Evolutionary conservation across 1,140 invertebrate genomes (phyloP).

Genomic region (Leptinotarsa defecta): DNA sequence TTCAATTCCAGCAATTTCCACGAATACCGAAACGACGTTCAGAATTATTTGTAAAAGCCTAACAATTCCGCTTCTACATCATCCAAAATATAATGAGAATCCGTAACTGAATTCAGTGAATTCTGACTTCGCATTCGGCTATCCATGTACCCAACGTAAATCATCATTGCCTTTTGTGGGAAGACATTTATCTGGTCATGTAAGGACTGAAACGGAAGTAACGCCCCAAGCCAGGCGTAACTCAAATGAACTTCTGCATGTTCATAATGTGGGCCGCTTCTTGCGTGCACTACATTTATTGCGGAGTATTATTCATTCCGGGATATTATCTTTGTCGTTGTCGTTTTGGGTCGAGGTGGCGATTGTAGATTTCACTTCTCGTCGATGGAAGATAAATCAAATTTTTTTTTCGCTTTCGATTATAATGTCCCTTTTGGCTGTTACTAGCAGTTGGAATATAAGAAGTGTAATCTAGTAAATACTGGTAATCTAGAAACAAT

Average conservation of each 20-base stretch:
- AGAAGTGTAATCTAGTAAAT: too few species aligned
- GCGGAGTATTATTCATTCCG: conserved; percentile 17
- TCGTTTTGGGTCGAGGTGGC: neutral
- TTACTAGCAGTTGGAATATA: too few species aligned
- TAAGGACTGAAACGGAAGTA: conserved; percentile 36
- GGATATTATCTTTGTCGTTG: neutral
- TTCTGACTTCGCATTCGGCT: conserved; percentile 31
- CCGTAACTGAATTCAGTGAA: conserved; percentile 17
- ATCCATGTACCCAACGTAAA: conserved; percentile 37
- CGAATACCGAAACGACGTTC: neutral
- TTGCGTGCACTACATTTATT: conserved; percentile 27
- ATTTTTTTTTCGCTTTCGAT: too few species aligned
- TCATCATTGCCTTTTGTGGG: conserved; percentile 42
- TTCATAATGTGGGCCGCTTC: conserved; percentile 19
- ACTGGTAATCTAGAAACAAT: too few species aligned
- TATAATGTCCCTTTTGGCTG: too few species aligned
- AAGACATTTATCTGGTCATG: conserved; percentile 40
- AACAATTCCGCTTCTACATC: conserved; percentile 9
- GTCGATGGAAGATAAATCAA: too few species aligned
- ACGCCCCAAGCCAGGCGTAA: conserved; percentile 34
- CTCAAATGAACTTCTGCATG: conserved; percentile 33
- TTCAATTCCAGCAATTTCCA: neutral
- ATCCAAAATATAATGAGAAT: conserved; percentile 29
- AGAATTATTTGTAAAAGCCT: conserved; percentile 25
- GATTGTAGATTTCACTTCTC: neutral